Conservation (phyloP, 2,113 vertebrate species). For the Arothron firmamentum region DNA sequence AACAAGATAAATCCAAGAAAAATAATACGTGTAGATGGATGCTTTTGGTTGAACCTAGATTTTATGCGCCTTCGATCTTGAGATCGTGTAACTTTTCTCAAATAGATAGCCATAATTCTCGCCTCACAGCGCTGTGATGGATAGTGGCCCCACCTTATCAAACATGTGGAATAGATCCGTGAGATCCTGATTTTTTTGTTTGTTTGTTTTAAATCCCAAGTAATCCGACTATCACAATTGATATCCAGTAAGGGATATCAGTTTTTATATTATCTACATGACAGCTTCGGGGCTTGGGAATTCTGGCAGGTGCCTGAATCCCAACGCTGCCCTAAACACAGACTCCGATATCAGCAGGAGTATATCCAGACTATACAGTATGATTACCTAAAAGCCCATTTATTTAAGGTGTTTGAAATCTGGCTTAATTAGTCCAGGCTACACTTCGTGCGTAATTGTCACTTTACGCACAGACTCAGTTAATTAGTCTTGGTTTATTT, state of each 20-base stretch:
- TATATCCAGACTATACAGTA: too few species aligned
- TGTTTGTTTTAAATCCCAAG: too few species aligned
- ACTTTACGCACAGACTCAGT: slow-evolving; percentile 29
- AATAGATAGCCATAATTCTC: too few species aligned
- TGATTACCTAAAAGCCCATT: background rate
- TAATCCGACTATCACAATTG: too few species aligned
- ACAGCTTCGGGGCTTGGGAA: too few species aligned
- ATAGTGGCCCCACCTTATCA: background rate
- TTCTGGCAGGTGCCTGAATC: slow-evolving; percentile 43
- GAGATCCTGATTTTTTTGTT: too few species aligned
- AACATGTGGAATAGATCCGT: background rate
- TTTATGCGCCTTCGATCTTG: too few species aligned
- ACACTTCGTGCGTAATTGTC: background rate
- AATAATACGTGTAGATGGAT: slow-evolving; percentile 3
- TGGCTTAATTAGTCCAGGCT: background rate
- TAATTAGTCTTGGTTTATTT: background rate
- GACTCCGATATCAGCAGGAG: background rate
- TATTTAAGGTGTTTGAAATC: background rate
- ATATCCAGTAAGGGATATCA: too few species aligned
- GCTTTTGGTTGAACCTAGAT: background rate
- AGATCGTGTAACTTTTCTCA: too few species aligned
- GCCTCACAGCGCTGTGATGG: background rate
- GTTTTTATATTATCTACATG: too few species aligned
- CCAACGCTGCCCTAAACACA: background rate
- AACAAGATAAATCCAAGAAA: slow-evolving; percentile 13